phyloP scores from a whole-genome alignment of 2,113 vertebrate species.

The Sterrhoptilus dennistouni region DNA sequence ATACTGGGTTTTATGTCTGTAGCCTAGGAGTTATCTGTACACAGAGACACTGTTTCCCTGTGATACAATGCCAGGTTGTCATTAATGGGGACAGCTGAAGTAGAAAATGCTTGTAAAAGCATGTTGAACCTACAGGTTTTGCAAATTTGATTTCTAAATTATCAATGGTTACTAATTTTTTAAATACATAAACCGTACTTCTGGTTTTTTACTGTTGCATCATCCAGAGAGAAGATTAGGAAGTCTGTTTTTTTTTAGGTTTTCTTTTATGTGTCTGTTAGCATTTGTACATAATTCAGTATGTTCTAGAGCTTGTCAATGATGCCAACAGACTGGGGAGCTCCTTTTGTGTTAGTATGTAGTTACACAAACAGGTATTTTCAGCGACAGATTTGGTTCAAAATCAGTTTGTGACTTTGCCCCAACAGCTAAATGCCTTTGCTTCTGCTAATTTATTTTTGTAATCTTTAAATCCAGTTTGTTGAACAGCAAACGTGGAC shows the following conservation, averaged over 20 bases:
- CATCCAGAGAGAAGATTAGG: background rate
- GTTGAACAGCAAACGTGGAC: background rate
- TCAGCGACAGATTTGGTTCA: background rate
- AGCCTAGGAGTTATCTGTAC: background rate
- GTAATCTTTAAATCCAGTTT: background rate
- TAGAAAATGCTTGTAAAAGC: background rate
- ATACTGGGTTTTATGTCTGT: background rate
- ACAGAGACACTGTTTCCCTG: background rate
- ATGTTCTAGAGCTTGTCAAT: background rate
- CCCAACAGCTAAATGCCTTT: background rate
- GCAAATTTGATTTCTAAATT: background rate
- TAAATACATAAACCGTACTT: background rate
- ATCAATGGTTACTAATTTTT: background rate
- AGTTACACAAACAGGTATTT: background rate
- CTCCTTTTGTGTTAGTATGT: background rate
- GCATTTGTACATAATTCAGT: background rate
- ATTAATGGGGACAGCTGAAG: background rate
- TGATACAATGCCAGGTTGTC: background rate
- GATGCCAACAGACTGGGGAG: background rate
- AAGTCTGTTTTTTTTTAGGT: background rate
- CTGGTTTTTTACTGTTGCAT: background rate
- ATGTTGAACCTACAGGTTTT: background rate
- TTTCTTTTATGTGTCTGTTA: background rate
- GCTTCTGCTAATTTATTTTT: background rate
- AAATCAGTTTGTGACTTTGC: background rate